A percentile compares a stretch with the other conserved stretches of the same genome.
These are phyloP conservation scores for Merluccius polli DNA, from an alignment of 2,797 vertebrate species.

Conservation along the genomic window DNA sequence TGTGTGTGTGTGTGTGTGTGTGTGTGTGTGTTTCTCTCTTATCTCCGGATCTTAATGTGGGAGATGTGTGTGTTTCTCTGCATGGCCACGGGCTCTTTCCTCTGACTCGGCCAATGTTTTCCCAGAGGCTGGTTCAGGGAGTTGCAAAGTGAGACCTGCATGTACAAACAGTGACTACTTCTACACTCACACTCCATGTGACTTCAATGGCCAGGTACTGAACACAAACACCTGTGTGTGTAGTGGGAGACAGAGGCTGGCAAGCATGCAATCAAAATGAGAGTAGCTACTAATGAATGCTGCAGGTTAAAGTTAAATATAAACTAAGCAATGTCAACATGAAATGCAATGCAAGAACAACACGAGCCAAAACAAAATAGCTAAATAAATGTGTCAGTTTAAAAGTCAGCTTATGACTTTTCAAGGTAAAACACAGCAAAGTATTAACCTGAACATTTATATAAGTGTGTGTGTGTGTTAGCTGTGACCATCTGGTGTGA, in stretches of 20 bases:
- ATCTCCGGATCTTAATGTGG: constrained; percentile 58
- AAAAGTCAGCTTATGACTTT: background rate
- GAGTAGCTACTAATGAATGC: background rate
- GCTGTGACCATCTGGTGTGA: constrained; percentile 28
- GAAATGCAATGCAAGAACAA: background rate
- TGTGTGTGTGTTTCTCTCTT: constrained; percentile 31
- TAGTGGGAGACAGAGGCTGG: background rate
- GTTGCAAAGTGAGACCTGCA: constrained; percentile 79
- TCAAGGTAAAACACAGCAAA: background rate
- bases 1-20: constrained; percentile 7
- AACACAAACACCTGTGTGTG: background rate
- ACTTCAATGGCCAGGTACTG: constrained; percentile 80
- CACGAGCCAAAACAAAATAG: background rate
- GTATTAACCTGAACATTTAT: background rate
- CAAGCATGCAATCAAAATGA: background rate
- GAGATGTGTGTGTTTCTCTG: constrained; percentile 38
- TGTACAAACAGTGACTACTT: constrained; percentile 91
- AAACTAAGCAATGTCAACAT: background rate
- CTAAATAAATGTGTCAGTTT: background rate
- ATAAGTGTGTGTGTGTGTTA: background rate
- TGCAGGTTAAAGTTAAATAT: background rate
- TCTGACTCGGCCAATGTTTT: constrained; percentile 18
- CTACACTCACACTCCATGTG: constrained; percentile 89
- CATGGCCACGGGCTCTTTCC: constrained; percentile 20
- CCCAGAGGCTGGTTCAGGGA: constrained; percentile 81